Percentiles rank a stretch among this genome's conserved stretches.
phyloP scores from a whole-genome alignment of 2,113 vertebrate species.

The Antechinus flavipes region DNA sequence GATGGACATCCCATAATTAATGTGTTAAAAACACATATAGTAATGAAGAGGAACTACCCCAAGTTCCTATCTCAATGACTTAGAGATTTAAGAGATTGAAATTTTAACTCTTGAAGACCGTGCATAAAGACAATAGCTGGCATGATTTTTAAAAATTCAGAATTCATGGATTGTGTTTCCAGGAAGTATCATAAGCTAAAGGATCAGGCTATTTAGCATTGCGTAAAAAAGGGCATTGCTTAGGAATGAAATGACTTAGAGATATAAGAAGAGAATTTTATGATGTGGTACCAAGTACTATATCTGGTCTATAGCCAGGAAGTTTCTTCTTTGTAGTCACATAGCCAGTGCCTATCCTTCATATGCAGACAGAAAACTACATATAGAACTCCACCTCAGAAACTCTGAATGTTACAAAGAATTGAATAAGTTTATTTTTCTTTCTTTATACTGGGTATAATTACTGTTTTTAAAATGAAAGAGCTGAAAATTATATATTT shows the following conservation, averaged over 20 bases:
- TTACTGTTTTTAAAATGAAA: conserved; percentile 75
- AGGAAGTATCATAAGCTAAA: conserved; percentile 40
- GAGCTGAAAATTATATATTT: conserved; percentile 63
- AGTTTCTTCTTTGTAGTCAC: conserved; percentile 63
- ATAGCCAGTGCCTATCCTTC: conserved; percentile 62
- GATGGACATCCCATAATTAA: conserved; percentile 46
- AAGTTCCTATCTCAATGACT: conserved; percentile 52
- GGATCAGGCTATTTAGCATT: conserved; percentile 63
- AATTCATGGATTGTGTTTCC: background rate
- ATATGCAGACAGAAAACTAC: conserved; percentile 70
- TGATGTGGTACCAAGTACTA: conserved; percentile 56
- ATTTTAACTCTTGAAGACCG: conserved; percentile 23
- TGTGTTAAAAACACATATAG: conserved; percentile 34
- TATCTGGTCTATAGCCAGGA: conserved; percentile 63
- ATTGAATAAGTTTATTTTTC: conserved; percentile 69
- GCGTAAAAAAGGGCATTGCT: conserved; percentile 62
- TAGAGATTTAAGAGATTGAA: conserved; percentile 60
- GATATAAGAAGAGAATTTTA: conserved; percentile 62
- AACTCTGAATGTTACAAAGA: conserved; percentile 55
- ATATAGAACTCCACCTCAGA: conserved; percentile 39
- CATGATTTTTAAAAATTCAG: conserved; percentile 44
- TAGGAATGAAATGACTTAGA: conserved; percentile 57
- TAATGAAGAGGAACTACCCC: conserved; percentile 40
- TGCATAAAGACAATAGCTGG: conserved; percentile 46
- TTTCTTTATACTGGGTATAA: conserved; percentile 64